Percentiles rank a stretch among this genome's conserved stretches.
Conservation (phyloP, 2,797 vertebrate species). For the Masticophis lateralis region DNA sequence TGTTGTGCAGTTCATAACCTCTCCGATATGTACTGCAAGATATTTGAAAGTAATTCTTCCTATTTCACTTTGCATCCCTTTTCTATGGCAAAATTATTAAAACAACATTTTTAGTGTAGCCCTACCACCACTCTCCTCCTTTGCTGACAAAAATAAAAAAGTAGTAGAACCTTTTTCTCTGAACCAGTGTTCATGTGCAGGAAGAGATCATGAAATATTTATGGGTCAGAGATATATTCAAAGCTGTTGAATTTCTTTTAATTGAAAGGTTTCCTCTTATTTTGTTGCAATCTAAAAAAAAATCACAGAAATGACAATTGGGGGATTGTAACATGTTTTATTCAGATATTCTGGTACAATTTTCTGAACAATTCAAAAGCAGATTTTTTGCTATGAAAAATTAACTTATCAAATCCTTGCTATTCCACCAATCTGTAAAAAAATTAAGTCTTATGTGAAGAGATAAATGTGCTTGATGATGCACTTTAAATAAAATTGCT, state of each 20-base stretch:
- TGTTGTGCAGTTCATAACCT: background rate
- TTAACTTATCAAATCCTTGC: background rate
- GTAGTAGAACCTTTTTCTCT: background rate
- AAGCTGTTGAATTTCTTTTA: background rate
- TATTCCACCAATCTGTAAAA: background rate
- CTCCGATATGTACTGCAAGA: background rate
- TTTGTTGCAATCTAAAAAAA: background rate
- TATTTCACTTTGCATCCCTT: background rate
- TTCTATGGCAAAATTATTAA: background rate
- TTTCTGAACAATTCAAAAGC: background rate
- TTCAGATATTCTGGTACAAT: background rate
- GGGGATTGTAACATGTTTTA: background rate
- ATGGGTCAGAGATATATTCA: accelerated
- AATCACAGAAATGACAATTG: background rate
- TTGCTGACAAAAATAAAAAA: background rate
- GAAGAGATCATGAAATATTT: background rate
- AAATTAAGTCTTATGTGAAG: background rate
- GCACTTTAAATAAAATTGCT: background rate
- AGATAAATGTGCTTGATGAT: background rate
- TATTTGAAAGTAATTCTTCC: background rate
- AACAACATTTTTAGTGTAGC: background rate
- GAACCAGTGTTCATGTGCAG: background rate
- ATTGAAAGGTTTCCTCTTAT: background rate
- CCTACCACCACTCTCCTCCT: background rate
- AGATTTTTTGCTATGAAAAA: background rate